Base-by-base conservation (phyloP, 2,888 invertebrate genomes). In the Deilephila elpenor region DNA sequence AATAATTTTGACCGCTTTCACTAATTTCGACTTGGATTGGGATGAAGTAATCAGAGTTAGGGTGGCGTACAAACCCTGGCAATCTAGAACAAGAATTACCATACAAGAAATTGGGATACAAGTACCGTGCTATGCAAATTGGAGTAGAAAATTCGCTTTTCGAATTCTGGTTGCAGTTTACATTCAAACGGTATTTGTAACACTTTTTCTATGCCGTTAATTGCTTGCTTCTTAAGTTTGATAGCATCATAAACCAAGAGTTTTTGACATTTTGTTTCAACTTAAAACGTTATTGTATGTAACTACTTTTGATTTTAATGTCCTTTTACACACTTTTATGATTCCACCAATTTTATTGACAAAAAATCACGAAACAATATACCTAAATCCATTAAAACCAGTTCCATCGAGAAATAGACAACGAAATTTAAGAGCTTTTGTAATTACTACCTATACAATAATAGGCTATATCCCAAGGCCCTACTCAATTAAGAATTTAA, bases 1-100 rank as follows among this genome's bases (percentile, higher is more conserved):
- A 71, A 73, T 73, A 73, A 71, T 73, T 73, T 53, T 60, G 71
- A 60, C 32, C 60, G 44, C 25, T 70, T 56, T 64, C 34, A 64
- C 59, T 67, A 70, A 60, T 60, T 71, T 34, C 59, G 64, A 64
- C 29, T 44, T 34, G 37, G 37, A 37, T n/a, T 25, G 25, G 25
- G 17, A 29, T 25, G 51, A 67, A 25, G 25, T 67, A 67, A 67
- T 67, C 67, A 67, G 25, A 67, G 51, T 67, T 14, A 5, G 64
- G 5, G 44, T 19, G 44, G 44, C 64, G 64, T 44, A 62, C 19
- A 34, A n/a, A 29, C 37, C 34, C 3, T 67, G 44, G 20, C 67
- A 67, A 67, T 14, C 51, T 51, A 51, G 51, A 62, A 62, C n/a
- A 19, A 61, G 34, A 51, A 67, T 67, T 67, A 25, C 25, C 67